phyloP scores from a whole-genome alignment of 2,113 vertebrate species.

The Gobiocypris rarus region DNA sequence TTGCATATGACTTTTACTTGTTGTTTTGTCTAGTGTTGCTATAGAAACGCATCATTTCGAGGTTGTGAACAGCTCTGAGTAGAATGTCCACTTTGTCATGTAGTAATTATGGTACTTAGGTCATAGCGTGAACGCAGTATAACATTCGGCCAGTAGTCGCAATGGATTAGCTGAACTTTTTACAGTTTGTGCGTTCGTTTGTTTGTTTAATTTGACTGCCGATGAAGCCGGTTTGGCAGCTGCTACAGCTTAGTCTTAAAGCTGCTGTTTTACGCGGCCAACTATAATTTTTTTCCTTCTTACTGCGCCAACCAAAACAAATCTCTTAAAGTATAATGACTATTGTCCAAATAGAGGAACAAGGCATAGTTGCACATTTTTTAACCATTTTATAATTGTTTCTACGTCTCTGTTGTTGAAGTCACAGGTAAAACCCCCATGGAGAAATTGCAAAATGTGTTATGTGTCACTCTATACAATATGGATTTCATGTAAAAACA shows the following conservation, averaged over 20 bases:
- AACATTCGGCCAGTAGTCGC: neutral
- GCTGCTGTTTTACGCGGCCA: neutral
- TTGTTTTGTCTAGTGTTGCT: neutral
- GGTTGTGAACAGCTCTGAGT: neutral
- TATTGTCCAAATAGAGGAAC: neutral
- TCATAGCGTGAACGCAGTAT: neutral
- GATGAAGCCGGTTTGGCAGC: neutral
- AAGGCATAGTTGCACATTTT: neutral
- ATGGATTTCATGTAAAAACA: neutral
- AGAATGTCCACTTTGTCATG: neutral
- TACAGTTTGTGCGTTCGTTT: neutral
- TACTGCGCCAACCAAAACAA: neutral
- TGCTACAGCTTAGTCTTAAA: neutral
- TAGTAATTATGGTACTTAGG: neutral
- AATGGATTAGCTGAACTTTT: neutral
- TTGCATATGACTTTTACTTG: neutral
- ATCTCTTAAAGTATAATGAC: neutral
- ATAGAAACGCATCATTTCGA: neutral
- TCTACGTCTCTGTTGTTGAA: neutral
- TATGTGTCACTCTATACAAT: neutral
- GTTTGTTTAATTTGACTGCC: neutral
- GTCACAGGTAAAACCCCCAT: neutral
- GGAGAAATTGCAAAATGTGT: neutral
- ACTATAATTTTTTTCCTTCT: neutral
- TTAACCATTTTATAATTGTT: neutral